A percentile compares a stretch with the other conserved stretches of the same genome.
Conservation (phyloP, 2,888 invertebrate species). For the Cheilosia variabilis region DNA sequence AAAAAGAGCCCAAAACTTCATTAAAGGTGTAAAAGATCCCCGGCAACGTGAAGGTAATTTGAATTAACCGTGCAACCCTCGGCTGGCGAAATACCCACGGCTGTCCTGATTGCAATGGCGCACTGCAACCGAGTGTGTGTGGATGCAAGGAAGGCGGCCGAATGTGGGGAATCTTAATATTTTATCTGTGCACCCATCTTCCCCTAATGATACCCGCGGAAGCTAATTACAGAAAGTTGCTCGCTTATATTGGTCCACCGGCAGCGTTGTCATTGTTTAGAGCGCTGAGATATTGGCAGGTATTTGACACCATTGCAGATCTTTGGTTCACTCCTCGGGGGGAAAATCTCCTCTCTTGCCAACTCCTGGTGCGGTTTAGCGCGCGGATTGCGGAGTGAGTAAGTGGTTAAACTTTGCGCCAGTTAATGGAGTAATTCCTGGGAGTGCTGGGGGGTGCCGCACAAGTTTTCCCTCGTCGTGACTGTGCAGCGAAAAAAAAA, state of each 20-base stretch:
- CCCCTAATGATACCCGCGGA: constrained; percentile 22
- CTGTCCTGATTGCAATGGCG: constrained; percentile 24
- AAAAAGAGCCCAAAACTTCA: constrained; percentile 52
- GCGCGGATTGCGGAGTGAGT: constrained; percentile 50
- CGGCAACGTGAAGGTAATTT: constrained; percentile 57
- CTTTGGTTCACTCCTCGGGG: background rate
- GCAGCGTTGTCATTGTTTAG: constrained; percentile 24
- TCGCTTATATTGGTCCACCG: constrained; percentile 18
- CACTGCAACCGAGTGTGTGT: constrained; percentile 16
- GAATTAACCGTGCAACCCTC: constrained; percentile 56
- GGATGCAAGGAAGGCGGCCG: background rate
- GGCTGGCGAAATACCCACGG: constrained; percentile 20
- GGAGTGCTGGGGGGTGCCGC: constrained; percentile 14
- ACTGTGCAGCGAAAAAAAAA: constrained; percentile 25
- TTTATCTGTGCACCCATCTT: constrained; percentile 32
- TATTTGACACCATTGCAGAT: background rate
- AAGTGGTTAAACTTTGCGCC: constrained; percentile 48
- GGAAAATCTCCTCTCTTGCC: constrained; percentile 34
- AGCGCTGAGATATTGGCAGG: constrained; percentile 9
- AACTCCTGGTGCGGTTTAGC: constrained; percentile 46
- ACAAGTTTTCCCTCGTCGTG: constrained; percentile 54
- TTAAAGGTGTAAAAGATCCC: constrained; percentile 67
- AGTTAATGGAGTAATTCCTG: constrained; percentile 43
- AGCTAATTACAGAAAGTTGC: constrained; percentile 63
- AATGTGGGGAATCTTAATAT: constrained; percentile 29